phyloP scores from a whole-genome alignment of 2,888 invertebrate species.

The Drosophila buzzatii region DNA sequence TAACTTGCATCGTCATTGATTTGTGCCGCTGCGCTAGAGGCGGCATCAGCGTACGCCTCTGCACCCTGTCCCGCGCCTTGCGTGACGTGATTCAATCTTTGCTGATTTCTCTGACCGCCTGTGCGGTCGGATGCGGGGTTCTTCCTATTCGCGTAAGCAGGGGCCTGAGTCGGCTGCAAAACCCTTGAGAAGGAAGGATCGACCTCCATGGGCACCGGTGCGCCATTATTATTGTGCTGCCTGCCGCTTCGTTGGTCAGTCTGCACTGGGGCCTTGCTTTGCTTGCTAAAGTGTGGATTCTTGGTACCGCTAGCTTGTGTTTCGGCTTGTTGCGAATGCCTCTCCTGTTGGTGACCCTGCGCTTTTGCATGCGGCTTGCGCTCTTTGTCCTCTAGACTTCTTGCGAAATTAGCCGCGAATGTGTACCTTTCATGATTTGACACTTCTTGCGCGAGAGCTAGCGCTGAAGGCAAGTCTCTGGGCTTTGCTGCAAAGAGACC shows the following conservation, averaged over 20 bases:
- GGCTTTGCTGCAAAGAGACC: slow-evolving; percentile 4
- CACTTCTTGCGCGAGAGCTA: not conserved
- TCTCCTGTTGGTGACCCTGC: not conserved
- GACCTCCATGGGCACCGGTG: slow-evolving; percentile 1
- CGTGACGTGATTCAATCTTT: no score
- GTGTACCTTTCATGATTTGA: not conserved
- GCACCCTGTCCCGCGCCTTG: no score
- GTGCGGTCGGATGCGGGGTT: not conserved
- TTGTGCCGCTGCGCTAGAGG: no score
- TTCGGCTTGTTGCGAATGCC: not conserved
- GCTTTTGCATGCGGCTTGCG: not conserved
- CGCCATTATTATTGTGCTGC: slow-evolving; percentile 6
- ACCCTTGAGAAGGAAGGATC: slow-evolving; percentile 4
- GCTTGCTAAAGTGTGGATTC: slow-evolving; percentile 1
- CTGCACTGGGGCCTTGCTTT: not conserved
- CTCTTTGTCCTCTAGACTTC: slow-evolving; percentile 1
- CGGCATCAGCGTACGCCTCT: no score
- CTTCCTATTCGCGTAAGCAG: slow-evolving; percentile 1
- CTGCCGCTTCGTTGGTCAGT: slow-evolving; percentile 3
- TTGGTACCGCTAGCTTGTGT: not conserved
- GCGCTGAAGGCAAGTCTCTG: slow-evolving; percentile 2
- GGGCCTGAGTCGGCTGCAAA: not conserved
- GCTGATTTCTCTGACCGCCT: no score
- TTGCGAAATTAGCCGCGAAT: slow-evolving; percentile 6
- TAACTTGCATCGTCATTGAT: no score